Percentiles rank a stretch among this genome's conserved stretches.
Conservation (phyloP, 2,113 vertebrate species). For the Boleophthalmus pectinirostris region DNA sequence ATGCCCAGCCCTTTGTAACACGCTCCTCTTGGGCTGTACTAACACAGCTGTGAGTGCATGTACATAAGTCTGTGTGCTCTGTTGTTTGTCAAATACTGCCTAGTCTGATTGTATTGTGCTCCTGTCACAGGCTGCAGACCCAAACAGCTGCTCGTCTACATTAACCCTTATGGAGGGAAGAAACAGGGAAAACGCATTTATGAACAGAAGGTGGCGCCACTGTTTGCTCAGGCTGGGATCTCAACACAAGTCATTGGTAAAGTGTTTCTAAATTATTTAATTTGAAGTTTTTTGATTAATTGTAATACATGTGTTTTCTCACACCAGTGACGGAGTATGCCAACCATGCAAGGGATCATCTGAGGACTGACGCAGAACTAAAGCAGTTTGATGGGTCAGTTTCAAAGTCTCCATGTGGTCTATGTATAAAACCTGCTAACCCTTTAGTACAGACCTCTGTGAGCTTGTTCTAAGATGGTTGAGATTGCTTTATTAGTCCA, state of each 20-base stretch:
- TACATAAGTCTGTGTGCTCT: background rate
- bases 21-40: background rate
- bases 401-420: background rate
- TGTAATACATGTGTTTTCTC: background rate
- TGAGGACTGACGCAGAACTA: slow-evolving; percentile 82
- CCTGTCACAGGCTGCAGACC: slow-evolving; percentile 81
- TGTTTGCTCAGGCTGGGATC: slow-evolving; percentile 86
- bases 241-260: slow-evolving; percentile 86
- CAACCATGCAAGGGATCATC: slow-evolving; percentile 89
- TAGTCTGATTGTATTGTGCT: background rate
- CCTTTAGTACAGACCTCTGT: background rate
- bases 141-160: slow-evolving; percentile 90
- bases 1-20: background rate
- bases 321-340: slow-evolving; percentile 88
- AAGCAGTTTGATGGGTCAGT: slow-evolving; percentile 93
- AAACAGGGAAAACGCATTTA: slow-evolving; percentile 86
- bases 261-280: slow-evolving; percentile 20
- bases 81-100: background rate
- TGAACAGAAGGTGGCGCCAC: slow-evolving; percentile 88
- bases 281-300: background rate
- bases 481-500: no score
- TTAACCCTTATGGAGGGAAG: slow-evolving; percentile 92
- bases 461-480: no score
- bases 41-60: background rate
- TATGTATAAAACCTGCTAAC: background rate